These are phyloP conservation scores for Channa maculata DNA, from an alignment of 2,113 vertebrate genomes.

Conservation along the genomic window DNA sequence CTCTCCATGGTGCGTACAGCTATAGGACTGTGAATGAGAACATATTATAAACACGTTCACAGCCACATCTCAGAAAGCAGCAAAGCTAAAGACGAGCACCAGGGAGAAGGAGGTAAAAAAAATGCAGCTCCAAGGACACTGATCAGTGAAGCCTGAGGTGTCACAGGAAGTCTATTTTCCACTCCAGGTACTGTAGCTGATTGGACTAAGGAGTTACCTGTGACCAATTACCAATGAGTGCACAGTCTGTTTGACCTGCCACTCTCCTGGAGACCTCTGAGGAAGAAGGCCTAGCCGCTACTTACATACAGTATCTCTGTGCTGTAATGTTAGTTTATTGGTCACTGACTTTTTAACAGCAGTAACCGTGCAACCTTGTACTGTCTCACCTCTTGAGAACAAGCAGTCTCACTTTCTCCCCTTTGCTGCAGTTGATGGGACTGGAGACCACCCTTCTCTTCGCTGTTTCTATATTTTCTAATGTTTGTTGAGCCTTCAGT, in stretches of 20 bases:
- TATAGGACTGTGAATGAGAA: no score
- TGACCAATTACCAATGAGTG: constrained; percentile 61
- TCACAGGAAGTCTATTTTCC: constrained; percentile 75
- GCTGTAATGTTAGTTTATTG: constrained; percentile 9
- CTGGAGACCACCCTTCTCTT: background rate
- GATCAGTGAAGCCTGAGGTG: constrained; percentile 47
- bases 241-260: constrained; percentile 57
- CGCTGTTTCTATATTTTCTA: constrained; percentile 16
- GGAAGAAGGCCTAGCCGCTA: background rate
- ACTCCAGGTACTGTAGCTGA: constrained; percentile 67
- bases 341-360: constrained; percentile 33
- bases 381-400: background rate
- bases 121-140: constrained; percentile 32
- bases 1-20: no score
- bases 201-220: constrained; percentile 53
- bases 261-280: constrained; percentile 40
- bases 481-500: constrained; percentile 6
- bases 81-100: background rate
- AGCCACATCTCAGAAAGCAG: background rate
- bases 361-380: background rate
- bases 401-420: background rate
- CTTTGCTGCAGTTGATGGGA: constrained; percentile 8
- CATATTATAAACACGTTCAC: no score
- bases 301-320: background rate
- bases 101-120: constrained; percentile 17